Conservation (phyloP, 2,113 vertebrate species). For the Gopherus evgoodei region DNA sequence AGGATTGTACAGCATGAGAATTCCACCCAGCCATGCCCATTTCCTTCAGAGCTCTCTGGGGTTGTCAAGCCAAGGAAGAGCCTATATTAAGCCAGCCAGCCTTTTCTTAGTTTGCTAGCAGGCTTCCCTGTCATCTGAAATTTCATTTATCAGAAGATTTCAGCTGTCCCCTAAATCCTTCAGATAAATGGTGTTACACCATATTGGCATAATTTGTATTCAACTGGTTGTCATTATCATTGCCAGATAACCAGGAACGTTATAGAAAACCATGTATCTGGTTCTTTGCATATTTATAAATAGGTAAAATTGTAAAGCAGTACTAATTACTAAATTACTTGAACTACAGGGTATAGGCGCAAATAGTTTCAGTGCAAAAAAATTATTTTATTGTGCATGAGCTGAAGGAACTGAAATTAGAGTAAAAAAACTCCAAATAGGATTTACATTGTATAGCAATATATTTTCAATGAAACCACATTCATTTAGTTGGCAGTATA, state of each 20-base stretch:
- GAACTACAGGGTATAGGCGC: background rate
- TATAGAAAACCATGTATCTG: background rate
- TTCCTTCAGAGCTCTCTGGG: background rate
- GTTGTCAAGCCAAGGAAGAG: constrained; percentile 9
- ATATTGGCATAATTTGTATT: background rate
- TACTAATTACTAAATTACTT: background rate
- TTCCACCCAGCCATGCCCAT: background rate
- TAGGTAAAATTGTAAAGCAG: background rate
- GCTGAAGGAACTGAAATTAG: background rate
- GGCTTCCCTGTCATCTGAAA: background rate
- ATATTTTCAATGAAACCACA: background rate
- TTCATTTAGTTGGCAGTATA: background rate
- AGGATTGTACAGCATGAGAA: background rate
- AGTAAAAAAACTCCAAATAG: background rate
- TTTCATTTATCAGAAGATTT: constrained; percentile 12
- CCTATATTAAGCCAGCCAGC: constrained; percentile 32
- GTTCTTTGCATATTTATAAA: background rate
- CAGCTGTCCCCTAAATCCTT: background rate
- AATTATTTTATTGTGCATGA: background rate
- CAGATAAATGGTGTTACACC: background rate
- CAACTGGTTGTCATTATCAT: background rate
- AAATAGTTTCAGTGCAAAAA: background rate
- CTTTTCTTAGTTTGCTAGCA: constrained; percentile 36
- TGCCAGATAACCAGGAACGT: background rate
- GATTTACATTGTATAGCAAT: background rate